phyloP scores from a whole-genome alignment of 1,140 invertebrate genomes.

The Anastrepha obliqua region DNA sequence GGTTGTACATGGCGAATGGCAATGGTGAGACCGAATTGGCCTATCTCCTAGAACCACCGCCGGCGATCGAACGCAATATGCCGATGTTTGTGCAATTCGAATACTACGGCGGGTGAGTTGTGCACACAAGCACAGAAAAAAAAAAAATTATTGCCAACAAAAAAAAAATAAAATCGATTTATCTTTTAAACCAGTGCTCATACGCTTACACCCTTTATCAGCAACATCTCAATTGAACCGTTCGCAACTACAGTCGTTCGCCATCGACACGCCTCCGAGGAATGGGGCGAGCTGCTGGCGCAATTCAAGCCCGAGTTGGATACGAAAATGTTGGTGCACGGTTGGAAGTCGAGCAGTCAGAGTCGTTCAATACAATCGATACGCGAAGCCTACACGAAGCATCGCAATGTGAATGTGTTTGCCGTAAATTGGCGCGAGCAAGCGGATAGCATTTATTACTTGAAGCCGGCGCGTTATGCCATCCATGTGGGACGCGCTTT shows the following conservation, averaged over 20 bases:
- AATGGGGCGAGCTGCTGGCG: slow-evolving; percentile 70
- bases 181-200: not conserved
- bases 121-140: too few species aligned
- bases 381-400: slow-evolving; percentile 76
- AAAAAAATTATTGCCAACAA: too few species aligned
- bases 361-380: slow-evolving; percentile 71
- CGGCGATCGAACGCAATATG: slow-evolving; percentile 64
- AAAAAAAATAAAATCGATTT: too few species aligned
- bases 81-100: slow-evolving; percentile 72
- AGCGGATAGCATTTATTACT: slow-evolving; percentile 81
- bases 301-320: slow-evolving; percentile 60
- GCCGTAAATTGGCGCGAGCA: slow-evolving; percentile 81
- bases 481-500: slow-evolving; percentile 79
- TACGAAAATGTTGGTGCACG: slow-evolving; percentile 84
- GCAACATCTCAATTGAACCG: slow-evolving; percentile 62
- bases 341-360: slow-evolving; percentile 80
- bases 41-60: slow-evolving; percentile 70
- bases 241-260: slow-evolving; percentile 63
- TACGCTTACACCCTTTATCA: slow-evolving; percentile 18
- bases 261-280: slow-evolving; percentile 66
- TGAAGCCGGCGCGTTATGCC: slow-evolving; percentile 80
- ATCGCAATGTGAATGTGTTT: slow-evolving; percentile 80
- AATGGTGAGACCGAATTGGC: slow-evolving; percentile 78
- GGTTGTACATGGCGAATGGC: slow-evolving; percentile 81
- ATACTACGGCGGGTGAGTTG: slow-evolving; percentile 71